phyloP scores from a whole-genome alignment of 92 coral and sea anemone species.

The Porites rus region DNA sequence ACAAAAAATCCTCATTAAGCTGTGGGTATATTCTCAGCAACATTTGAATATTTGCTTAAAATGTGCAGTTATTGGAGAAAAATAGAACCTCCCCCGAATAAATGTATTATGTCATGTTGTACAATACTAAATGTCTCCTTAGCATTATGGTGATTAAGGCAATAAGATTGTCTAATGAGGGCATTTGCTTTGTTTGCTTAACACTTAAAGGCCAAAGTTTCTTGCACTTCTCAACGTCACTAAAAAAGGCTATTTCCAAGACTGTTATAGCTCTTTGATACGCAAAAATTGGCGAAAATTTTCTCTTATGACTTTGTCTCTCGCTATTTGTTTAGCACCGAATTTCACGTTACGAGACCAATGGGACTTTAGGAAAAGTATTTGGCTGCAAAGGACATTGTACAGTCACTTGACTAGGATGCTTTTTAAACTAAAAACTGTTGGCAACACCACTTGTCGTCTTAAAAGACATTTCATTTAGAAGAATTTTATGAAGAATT shows the following conservation, averaged over 20 bases:
- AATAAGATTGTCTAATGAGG: neutral
- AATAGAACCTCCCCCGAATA: neutral
- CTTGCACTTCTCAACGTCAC: neutral
- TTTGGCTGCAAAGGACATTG: neutral
- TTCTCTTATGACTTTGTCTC: neutral
- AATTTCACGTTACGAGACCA: conserved; percentile 9
- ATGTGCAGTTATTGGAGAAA: no score
- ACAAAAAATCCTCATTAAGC: neutral
- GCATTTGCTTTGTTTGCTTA: neutral
- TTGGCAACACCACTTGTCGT: no score
- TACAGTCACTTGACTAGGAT: neutral
- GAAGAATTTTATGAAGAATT: no score
- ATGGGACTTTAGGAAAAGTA: conserved; percentile 1
- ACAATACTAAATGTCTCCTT: conserved; percentile 1
- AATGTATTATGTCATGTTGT: neutral
- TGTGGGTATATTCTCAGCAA: neutral
- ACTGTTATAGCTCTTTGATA: neutral
- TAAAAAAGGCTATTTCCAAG: neutral
- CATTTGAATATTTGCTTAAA: no score
- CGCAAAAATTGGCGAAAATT: neutral
- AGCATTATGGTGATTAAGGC: neutral
- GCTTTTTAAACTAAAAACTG: no score
- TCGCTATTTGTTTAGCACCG: neutral
- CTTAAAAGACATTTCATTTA: no score
- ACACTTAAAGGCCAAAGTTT: neutral